Conservation (phyloP, 1,140 invertebrate species). For the Aphis gossypii region DNA sequence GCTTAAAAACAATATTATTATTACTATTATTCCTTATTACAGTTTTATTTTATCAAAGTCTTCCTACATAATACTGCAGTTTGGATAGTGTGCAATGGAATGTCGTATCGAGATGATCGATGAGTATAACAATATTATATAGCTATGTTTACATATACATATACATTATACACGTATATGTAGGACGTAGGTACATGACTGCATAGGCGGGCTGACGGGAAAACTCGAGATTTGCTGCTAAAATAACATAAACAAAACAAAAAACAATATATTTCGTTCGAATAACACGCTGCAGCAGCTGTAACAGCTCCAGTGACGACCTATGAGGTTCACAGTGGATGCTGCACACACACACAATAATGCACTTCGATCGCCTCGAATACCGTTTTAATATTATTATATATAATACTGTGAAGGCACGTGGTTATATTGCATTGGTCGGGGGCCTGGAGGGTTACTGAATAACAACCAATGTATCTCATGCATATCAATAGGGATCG, state of each 20-base stretch:
- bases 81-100: neutral
- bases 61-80: neutral
- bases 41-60: neutral
- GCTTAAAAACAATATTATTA: neutral
- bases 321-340: neutral
- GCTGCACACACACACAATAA: neutral
- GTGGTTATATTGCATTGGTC: neutral
- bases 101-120: neutral
- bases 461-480: constrained; percentile 39
- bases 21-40: neutral
- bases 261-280: constrained; percentile 6
- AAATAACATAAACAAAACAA: neutral
- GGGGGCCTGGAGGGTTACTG: neutral
- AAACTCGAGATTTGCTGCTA: neutral
- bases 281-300: neutral
- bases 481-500: constrained; percentile 43
- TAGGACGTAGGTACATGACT: neutral
- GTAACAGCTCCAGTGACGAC: neutral
- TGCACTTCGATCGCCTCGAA: neutral
- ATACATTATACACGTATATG: too few relatives aligned
- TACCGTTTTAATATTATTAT: neutral
- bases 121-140: neutral
- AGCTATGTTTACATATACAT: too few relatives aligned
- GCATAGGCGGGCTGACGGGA: too few relatives aligned
- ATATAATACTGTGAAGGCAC: too few relatives aligned